Base-by-base conservation (phyloP, 1,140 invertebrate genomes). In the Potamilus streckersoni region DNA sequence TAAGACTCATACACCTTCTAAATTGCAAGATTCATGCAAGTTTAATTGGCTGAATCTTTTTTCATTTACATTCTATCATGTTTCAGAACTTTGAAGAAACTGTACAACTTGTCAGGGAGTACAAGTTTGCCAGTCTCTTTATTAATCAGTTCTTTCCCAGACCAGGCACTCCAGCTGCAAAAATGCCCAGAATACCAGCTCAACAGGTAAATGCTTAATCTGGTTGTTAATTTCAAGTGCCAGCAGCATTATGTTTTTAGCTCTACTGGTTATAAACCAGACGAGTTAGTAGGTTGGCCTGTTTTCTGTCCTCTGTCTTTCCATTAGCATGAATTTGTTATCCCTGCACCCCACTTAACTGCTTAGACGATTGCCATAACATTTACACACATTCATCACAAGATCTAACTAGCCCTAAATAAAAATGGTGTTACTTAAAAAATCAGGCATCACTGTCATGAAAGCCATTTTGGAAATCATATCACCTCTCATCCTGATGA, bases 61-160 rank as follows among this genome's bases (percentile, higher is more conserved):
- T 64, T 17, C 15, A 12, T 23, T n/a, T 60, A 57, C 55, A 27
- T 23, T 70, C 4, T 64, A 72, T 70, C 59, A 71, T 64, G 69
- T 62, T 78, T 49, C 67, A 91, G 78, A 96, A 99, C 91, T 99
- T 99, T 90, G 92, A 95, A 63, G 93, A 97, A 73, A 98, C 97
- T 0, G 91, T 98, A 92, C 88, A 91, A 6, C 90, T 99, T 1
- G 97, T 98, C 83, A 88, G 91, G 71, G 94, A 96, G 86, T 97
- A 98, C 85, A 93, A 94, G 82, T 99, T 99, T 89, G 95, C 97
- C 0, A 95, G 94, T 83, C 91, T 99, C 6, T 99, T 98, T 88
- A 99, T 99, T 75, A 99, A 99, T 91, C 97, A 99, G 90, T 99
- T 98, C 90, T 99, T 96, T 84, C 96, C 98, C 0, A 90, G 98